Base-by-base conservation (phyloP, 2,113 vertebrate genomes). In the Alectura lathami region DNA sequence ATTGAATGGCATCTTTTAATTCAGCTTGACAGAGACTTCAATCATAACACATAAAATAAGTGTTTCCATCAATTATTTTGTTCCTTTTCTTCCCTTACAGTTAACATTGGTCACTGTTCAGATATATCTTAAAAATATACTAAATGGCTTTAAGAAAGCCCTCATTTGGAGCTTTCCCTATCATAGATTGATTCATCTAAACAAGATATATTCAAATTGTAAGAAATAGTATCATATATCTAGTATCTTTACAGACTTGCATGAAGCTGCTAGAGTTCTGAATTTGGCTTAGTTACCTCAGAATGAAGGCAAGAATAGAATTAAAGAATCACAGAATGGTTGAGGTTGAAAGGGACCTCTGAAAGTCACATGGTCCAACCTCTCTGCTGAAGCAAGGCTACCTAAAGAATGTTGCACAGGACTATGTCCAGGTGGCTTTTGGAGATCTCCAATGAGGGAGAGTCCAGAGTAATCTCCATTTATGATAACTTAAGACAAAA, bases 111-210 rank as follows among this genome's bases (percentile, higher is more conserved):
- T 63, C 14, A 47, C 4, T 64, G 5, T 72, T 68, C 18, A 67
- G 17, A 11, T 50, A 45, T 42, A 50, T 53, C 34, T 6, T 32
- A 51, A 64, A 84, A 73, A 60, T 29, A 64, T 24, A 68, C 9
- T 17, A 2, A 63, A 72, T 34, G 1, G 2, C 13, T 69, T 82
- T n/a, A 4, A 51, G 62, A 86, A 40, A 1, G 0, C 1, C 51
- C 1, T 48, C 0, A 11, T 67, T 57, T 66, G 30, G 6, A 57
- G 3, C 7, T 34, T 83, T 83, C 79, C 4, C 3, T 81, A 7
- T 53, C 5, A 21, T 12, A 1, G 34, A 47, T 86, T 64, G 45
- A 77, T 73, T n/a, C 26, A 48, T 40, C 3, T n/a, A 18, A 77
- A 38, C 0, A 9, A 66, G 21, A n/a, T n/a, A n/a, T n/a, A n/a